Conservation (phyloP, 2,888 invertebrate genomes). For the Morpho deidamia region DNA sequence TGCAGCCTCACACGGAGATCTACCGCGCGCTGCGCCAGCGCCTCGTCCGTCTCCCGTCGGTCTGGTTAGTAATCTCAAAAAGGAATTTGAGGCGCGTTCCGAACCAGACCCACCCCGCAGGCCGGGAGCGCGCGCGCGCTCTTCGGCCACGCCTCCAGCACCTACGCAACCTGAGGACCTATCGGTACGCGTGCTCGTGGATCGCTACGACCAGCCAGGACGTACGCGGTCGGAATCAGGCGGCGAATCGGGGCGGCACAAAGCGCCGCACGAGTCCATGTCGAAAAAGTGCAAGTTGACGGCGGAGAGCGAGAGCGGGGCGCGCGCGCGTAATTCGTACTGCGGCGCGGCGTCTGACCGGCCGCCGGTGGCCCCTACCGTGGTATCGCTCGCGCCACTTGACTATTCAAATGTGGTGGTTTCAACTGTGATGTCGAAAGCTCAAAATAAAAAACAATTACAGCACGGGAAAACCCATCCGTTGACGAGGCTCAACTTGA, state of each 20-base stretch:
- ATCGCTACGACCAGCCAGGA: slow-evolving; percentile 56
- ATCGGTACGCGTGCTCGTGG: slow-evolving; percentile 87
- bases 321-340: slow-evolving; percentile 36
- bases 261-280: slow-evolving; percentile 23
- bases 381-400: slow-evolving; percentile 39
- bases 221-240: slow-evolving; percentile 39
- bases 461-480: slow-evolving; percentile 97
- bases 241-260: slow-evolving; percentile 29
- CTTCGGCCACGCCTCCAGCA: slow-evolving; percentile 33
- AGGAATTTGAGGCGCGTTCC: slow-evolving; percentile 88
- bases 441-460: slow-evolving; percentile 87
- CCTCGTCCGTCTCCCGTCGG: slow-evolving; percentile 75
- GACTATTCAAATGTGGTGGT: slow-evolving; percentile 80
- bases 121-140: slow-evolving; percentile 33
- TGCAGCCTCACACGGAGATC: slow-evolving; percentile 61
- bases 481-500: slow-evolving; percentile 89
- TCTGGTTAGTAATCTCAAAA: slow-evolving; percentile 90
- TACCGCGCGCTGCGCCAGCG: slow-evolving; percentile 57
- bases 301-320: slow-evolving; percentile 30
- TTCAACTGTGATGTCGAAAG: slow-evolving; percentile 83
- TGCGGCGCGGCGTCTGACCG: slow-evolving; percentile 33
- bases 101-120: slow-evolving; percentile 40
- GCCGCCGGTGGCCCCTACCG: slow-evolving; percentile 16
- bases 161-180: slow-evolving; percentile 49
- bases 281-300: slow-evolving; percentile 32